phyloP scores from a whole-genome alignment of 2,113 vertebrate species.

The Lagopus muta region DNA sequence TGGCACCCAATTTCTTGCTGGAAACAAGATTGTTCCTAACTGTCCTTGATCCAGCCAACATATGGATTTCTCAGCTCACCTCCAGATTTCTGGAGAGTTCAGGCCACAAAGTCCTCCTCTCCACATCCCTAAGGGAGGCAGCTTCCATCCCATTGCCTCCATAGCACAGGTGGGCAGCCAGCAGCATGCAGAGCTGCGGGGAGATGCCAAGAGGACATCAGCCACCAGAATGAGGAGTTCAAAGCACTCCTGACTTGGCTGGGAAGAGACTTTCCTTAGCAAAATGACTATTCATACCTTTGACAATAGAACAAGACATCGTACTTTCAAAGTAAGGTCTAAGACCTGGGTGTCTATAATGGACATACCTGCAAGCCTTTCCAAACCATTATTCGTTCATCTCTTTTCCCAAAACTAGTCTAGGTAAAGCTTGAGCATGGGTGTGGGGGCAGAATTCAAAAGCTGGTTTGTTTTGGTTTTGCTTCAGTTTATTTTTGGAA shows the following conservation, averaged over 20 bases:
- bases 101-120: rapidly evolving
- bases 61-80: rapidly evolving
- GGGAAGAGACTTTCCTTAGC: background rate
- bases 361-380: background rate
- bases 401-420: background rate
- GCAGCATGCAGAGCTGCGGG: rapidly evolving
- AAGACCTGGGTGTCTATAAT: background rate
- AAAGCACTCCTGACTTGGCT: background rate
- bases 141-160: rapidly evolving
- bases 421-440: background rate
- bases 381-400: background rate
- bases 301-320: background rate
- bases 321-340: background rate
- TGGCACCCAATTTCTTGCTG: background rate
- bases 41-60: background rate
- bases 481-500: background rate
- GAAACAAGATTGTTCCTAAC: background rate
- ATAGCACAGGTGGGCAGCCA: rapidly evolving
- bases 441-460: background rate
- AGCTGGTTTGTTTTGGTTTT: background rate
- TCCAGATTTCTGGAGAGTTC: background rate
- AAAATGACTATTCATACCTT: background rate
- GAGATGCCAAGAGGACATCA: background rate
- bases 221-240: background rate
- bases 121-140: background rate